Conservation (phyloP, 2,113 vertebrate genomes). For the Sturnus vulgaris region DNA sequence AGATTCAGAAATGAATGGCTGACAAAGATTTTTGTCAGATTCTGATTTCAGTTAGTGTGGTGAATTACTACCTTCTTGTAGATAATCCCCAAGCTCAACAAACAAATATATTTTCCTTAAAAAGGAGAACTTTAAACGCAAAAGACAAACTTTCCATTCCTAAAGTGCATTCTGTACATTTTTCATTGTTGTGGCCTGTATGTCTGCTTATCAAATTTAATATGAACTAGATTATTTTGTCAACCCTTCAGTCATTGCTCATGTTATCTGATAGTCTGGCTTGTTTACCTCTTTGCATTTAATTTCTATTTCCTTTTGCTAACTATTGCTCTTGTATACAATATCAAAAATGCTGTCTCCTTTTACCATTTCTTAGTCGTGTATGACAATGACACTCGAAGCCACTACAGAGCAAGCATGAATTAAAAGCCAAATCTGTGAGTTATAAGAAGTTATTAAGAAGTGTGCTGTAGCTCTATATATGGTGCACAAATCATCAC, state of each 20-base stretch:
- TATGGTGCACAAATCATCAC: background rate
- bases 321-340: background rate
- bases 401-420: background rate
- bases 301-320: background rate
- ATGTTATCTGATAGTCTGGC: background rate
- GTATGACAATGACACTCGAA: background rate
- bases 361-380: background rate
- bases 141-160: background rate
- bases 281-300: background rate
- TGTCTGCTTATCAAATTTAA: background rate
- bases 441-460: background rate
- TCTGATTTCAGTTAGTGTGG: background rate
- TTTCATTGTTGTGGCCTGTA: background rate
- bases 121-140: background rate
- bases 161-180: background rate
- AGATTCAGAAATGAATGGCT: background rate
- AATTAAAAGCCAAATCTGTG: background rate
- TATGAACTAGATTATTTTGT: background rate
- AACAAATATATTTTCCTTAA: background rate
- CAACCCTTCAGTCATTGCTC: background rate
- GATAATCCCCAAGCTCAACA: background rate
- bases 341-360: background rate
- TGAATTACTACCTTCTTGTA: background rate
- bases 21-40: background rate
- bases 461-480: background rate